Conservation (phyloP, 2,888 invertebrate genomes). For the Bruchidius siliquastri region DNA sequence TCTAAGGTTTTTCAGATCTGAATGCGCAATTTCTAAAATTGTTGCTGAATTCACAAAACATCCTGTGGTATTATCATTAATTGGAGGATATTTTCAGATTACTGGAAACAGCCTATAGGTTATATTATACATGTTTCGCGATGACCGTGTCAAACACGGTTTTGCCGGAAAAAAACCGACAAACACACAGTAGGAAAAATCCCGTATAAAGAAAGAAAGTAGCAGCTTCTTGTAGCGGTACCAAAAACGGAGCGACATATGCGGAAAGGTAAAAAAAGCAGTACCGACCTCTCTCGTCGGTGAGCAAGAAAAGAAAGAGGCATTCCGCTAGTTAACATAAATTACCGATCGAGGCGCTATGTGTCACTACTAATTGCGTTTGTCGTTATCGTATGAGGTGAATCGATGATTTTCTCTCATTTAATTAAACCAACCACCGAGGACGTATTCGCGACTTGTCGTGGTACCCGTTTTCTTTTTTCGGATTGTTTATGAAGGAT, state of each 20-base stretch:
- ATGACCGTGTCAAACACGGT: not conserved
- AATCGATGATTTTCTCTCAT: not conserved
- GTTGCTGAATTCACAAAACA: too few species aligned
- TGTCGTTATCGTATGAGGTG: slow-evolving; percentile 4
- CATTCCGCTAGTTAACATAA: slow-evolving; percentile 11
- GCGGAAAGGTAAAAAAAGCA: not conserved
- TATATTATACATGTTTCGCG: not conserved
- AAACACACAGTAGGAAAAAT: not conserved
- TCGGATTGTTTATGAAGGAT: not conserved
- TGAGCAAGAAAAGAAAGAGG: slow-evolving; percentile 2
- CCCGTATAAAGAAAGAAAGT: not conserved
- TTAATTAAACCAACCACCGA: not conserved
- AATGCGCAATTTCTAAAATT: too few species aligned
- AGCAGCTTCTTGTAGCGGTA: not conserved
- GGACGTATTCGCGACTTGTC: not conserved
- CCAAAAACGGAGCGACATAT: not conserved
- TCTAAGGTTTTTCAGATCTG: too few species aligned
- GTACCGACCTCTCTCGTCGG: not conserved
- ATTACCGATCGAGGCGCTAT: slow-evolving; percentile 10
- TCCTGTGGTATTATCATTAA: too few species aligned
- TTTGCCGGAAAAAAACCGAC: not conserved
- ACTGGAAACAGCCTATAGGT: too few species aligned
- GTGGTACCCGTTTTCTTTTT: not conserved
- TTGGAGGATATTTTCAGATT: too few species aligned
- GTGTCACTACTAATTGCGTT: slow-evolving; percentile 10